Evolutionary conservation across 2,888 invertebrate genomes (phyloP), one percentile per base, ranked within the genome.

Genomic region (Yponomeuta sedellus): DNA sequence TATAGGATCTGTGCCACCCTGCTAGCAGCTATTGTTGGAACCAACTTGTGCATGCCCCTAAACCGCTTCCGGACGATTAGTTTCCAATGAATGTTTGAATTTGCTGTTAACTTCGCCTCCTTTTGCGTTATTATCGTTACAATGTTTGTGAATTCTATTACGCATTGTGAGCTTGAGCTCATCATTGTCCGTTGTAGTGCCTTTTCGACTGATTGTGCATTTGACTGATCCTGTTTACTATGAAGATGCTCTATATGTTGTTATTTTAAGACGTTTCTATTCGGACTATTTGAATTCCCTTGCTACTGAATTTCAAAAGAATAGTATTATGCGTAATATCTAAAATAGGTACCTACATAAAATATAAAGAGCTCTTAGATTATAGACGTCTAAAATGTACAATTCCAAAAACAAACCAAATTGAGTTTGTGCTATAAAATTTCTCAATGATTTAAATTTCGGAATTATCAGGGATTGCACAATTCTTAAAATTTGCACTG

Each of bases 101-200:
- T 87, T 90, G 88, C 90, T 89, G 90, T 89, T 89, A 85, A 86
- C 82, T 88, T 86, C 80, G 80, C 85, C 90, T 89, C 83, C 88
- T 86, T 86, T 88, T 84, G 86, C 86, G 87, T 86, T 89, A 91
- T 90, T 89, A 88, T 83, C 76, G 85, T 86, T 88, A 88, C 85
- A 86, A 89, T 90, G 83, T 91, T 89, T 88, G 87, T 78, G 85
- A 88, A 85, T 90, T 89, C 87, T 90, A 90, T 90, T 90, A 89
- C 88, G 82, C 85, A 83, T 90, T 90, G 89, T 89, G 77, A 75
- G 74, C 74, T 81, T 79, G 75, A 80, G 76, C 72, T 75, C 72
- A 74, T 75, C 78, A 78, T 83, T 70, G 79, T 80, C 70, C 74
- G 71, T 77, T 79, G 77, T 82, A 83, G 82, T 79, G 73, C 61